Base-by-base conservation (phyloP, 2,113 vertebrate genomes). In the Chaenocephalus aceratus region DNA sequence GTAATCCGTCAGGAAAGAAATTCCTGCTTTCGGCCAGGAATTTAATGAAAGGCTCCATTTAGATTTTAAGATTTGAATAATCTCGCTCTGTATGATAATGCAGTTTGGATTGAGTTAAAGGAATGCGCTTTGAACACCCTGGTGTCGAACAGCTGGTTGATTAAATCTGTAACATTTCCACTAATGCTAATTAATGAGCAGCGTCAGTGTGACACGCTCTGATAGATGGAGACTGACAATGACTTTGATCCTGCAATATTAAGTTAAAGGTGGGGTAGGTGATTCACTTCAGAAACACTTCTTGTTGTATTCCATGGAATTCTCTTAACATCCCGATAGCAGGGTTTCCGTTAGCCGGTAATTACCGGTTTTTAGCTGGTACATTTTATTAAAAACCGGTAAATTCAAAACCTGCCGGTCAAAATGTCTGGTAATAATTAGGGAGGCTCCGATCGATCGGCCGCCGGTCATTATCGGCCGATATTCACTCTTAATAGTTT, bases 81-180 rank as follows among this genome's bases (percentile, higher is more conserved):
- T 34, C 12, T 3, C 3, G 44, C 57, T 44, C 48, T 18, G 63
- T 45, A 0, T 45, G 23, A 54, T 52, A 10, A 62, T 8, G 8
- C 45, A 6, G 62, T 53, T 64, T 15, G 0, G 18, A 52, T 75
- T 10, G 44, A 76, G 46, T 57, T 11, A 8, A 26, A 49, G 12
- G 5, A 18, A 77, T 1, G 3, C 41, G 53, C 26, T 41, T n/a
- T 61, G 60, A 75, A 11, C 45, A 13, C 16, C 18, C 1, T 7
- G 53, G 14, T 41, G 53, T 6, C 3, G 61, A 81, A 67, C 80
- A 83, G 68, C 75, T 82, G 80, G 41, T 23, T 41, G 30, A 79
- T 85, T 64, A 73, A 79, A 54, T 41, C 77, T 14, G 11, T 34
- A 13, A 54, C n/a, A 58, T 26, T 21, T 56, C 53, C 56, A 56